Evolutionary conservation across 2,113 vertebrate species (phyloP).

Genomic region (Okapia johnstoni): DNA sequence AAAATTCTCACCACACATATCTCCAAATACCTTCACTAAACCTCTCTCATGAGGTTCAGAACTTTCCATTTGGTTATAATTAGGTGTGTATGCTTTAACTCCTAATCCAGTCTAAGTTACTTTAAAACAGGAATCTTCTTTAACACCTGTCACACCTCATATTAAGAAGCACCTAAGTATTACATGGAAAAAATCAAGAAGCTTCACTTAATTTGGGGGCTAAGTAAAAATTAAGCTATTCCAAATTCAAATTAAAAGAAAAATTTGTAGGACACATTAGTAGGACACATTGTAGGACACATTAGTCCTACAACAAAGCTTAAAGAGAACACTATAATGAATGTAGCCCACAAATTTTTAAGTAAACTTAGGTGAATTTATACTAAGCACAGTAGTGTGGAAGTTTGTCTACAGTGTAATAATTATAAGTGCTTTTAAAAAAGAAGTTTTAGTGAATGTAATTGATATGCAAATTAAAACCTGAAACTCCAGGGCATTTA

Average conservation of each 20-base stretch:
- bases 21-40: neutral
- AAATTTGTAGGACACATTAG: neutral
- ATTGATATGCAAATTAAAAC: slow-evolving; percentile 15
- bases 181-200: neutral
- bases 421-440: neutral
- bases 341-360: neutral
- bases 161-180: neutral
- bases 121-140: neutral
- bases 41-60: neutral
- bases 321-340: neutral
- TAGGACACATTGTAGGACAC: neutral
- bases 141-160: neutral
- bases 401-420: neutral
- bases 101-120: neutral
- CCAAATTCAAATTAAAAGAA: neutral
- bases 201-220: neutral
- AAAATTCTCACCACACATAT: neutral
- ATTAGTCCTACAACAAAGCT: neutral
- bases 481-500: neutral
- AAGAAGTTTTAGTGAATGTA: neutral
- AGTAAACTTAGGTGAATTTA: slow-evolving; percentile 16
- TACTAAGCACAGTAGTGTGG: neutral
- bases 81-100: neutral
- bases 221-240: slow-evolving; percentile 23
- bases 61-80: neutral